Base-by-base conservation (phyloP, 2,888 invertebrate genomes). In the Rotaria magnacalcarata region DNA sequence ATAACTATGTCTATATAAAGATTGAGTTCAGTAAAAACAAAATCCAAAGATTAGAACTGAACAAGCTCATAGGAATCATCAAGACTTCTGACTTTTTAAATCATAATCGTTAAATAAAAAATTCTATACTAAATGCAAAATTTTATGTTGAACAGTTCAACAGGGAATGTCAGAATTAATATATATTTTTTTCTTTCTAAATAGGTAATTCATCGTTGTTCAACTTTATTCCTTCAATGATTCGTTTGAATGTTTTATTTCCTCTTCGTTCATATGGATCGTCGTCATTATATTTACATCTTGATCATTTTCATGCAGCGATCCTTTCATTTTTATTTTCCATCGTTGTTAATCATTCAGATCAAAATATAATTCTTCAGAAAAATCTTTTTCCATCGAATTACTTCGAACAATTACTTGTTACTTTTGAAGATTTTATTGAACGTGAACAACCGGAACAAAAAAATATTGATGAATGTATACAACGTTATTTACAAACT, bases 401-500 rank as follows among this genome's bases (percentile, higher is more conserved):
- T 80, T 47, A 80, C 34, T 80, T 80, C 24, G 24, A 80, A 80
- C 80, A 80, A 80, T 47, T 80, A 80, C 41, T 21, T 47, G 7
- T 47, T 19, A 47, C 10, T 10, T 47, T 80, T 47, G n/a, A 80
- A 47, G 80, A 80, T 80, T 47, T 14, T 43, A 47, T 47, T 43
- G 80, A 34, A 27, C 27, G 8, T 16, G 34, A 67, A 14, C 16
- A 34, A 34, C 16, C 34, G 5, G 34, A 67, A 34, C 16, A 80
- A 47, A 47, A 43, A 47, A 14, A 6, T 43, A 47, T 80, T 80
- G 24, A 80, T n/a, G 80, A 43, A 43, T 80, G 80, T 47, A 80
- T 80, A 24, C 80, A 80, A 80, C 80, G 80, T 80, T 80, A 80
- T 80, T 80, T 80, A 80, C 80, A 80, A 80, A 80, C 47, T 3